Evolutionary conservation across 2,113 vertebrate species (phyloP), one percentile per base, ranked within the genome.

Genomic region (Ctenodactylus gundi): DNA sequence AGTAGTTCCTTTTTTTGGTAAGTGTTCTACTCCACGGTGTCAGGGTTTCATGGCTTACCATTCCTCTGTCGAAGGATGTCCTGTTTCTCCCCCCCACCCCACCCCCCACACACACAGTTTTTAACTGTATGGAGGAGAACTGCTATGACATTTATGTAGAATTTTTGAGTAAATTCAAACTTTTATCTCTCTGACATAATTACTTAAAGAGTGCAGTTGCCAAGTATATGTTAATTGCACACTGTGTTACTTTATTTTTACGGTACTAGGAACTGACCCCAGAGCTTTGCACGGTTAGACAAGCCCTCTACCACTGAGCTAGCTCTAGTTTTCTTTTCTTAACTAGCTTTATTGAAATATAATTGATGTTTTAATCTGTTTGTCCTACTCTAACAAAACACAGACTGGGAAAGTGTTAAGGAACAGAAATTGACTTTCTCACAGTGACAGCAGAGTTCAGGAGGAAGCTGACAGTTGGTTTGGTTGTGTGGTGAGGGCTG

Each of bases 1-100:
- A 92, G 12, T 58, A 92, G 29, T 91, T 76, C 15, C 23, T 80
- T 96, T 95, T 88, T 60, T 75, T 90, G 46, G 18, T 82, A 27
- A 70, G 12, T 77, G n/a, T 29, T 84, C 6, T 65, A 21, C 60
- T 65, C 44, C 11, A 10, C 77, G 10, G 46, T 92, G 34, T 93
- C 86, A n/a, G 13, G 87, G 2, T 77, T n/a, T n/a, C 36, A 53
- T 91, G 34, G 15, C 83, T 90, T 86, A 95, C n/a, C 15, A n/a
- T 72, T 84, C 34, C 64, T 78, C 60, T 36, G 3, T 14, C 51
- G n/a, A 83, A 86, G 67, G 60, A 44, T 60, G 36, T 27, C 15
- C 53, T 10, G 60, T n/a, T 57, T 31, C 17, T 80, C n/a, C n/a
- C n/a, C n/a, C n/a, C n/a, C n/a, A n/a, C n/a, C n/a, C n/a, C n/a